A percentile compares a stretch with the other conserved stretches of the same genome.
Evolutionary conservation across 2,888 invertebrate genomes (phyloP).

Genomic region (Orthosia incerta): DNA sequence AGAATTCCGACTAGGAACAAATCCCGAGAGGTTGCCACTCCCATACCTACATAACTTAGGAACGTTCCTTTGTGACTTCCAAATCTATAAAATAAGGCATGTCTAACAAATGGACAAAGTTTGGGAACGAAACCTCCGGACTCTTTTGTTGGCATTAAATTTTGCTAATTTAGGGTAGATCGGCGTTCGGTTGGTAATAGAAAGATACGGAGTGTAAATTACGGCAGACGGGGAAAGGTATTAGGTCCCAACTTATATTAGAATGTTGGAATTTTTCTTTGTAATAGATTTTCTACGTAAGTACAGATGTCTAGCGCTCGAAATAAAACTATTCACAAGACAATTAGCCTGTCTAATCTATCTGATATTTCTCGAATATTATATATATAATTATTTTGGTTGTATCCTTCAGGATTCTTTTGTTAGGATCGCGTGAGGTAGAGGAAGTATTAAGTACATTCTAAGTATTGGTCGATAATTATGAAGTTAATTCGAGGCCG

Average conservation of each 20-base stretch:
- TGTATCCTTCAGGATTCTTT: background rate
- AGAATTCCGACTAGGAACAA: constrained; percentile 44
- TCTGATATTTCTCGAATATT: no score
- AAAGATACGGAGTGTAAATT: constrained; percentile 42
- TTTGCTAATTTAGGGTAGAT: constrained; percentile 44
- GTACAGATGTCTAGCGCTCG: background rate
- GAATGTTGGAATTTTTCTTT: background rate
- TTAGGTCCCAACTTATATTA: background rate
- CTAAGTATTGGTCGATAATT: background rate
- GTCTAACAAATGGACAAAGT: constrained; percentile 55
- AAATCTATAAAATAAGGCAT: constrained; percentile 60
- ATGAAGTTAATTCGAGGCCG: background rate
- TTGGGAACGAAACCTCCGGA: constrained; percentile 31
- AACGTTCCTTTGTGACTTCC: constrained; percentile 52
- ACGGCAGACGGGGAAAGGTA: background rate
- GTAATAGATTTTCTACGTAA: background rate
- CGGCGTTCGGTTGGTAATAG: constrained; percentile 6
- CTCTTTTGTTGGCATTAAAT: constrained; percentile 60
- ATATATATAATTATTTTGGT: no score
- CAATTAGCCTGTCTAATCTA: no score
- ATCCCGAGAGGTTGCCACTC: constrained; percentile 48
- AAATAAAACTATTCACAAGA: background rate
- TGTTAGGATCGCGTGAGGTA: background rate
- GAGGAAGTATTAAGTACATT: background rate
- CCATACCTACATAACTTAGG: constrained; percentile 53